These are phyloP conservation scores for Harlomillsia oculata DNA, from an alignment of 1,140 invertebrate genomes.

Conservation along the genomic window DNA sequence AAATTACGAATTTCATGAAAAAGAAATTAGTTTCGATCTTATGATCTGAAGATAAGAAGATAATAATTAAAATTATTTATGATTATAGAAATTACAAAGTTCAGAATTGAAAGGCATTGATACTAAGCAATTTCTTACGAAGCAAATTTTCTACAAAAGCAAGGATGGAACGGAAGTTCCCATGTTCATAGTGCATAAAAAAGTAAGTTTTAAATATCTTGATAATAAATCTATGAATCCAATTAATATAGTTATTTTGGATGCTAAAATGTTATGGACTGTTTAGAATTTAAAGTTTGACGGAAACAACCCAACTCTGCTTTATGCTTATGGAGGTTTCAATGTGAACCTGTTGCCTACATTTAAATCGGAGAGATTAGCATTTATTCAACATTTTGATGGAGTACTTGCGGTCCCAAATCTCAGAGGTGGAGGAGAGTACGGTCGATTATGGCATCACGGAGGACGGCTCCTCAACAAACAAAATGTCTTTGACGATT, in stretches of 20 bases:
- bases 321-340: conserved; percentile 97
- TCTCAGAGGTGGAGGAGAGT: conserved; percentile 92
- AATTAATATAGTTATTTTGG: too few relatives aligned
- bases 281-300: neutral
- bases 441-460: conserved; percentile 94
- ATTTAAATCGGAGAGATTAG: conserved; percentile 66
- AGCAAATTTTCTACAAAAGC: conserved; percentile 86
- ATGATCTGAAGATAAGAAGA: too few relatives aligned
- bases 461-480: conserved; percentile 81
- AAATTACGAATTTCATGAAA: too few relatives aligned
- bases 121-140: conserved; percentile 63
- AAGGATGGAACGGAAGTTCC: conserved; percentile 92
- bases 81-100: conserved; percentile 66
- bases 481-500: conserved; percentile 96
- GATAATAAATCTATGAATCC: too few relatives aligned
- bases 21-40: too few relatives aligned
- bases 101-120: conserved; percentile 77
- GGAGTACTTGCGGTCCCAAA: conserved; percentile 85
- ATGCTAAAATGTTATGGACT: too few relatives aligned
- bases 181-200: conserved; percentile 88
- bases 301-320: conserved; percentile 52
- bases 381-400: conserved; percentile 82
- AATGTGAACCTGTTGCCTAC: conserved; percentile 79
- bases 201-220: conserved; percentile 45
- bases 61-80: too few relatives aligned